Percentiles rank a stretch among this genome's conserved stretches.
Conservation (phyloP, 37 sponge, comb jelly and placozoan species). For the Geodia barretti region DNA sequence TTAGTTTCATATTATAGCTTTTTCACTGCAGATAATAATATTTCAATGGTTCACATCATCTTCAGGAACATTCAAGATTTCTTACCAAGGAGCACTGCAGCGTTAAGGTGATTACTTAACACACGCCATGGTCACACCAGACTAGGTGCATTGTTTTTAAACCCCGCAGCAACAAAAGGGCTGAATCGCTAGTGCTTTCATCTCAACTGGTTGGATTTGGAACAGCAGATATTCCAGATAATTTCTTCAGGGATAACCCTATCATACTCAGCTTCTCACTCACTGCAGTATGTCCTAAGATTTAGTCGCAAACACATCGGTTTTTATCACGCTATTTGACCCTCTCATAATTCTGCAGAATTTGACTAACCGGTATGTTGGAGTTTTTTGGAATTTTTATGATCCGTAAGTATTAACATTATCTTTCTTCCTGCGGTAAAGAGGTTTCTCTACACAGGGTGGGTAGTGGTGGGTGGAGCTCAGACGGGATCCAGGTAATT, state of each 20-base stretch:
- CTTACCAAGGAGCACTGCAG: slow-evolving; percentile 1
- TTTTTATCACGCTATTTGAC: too few species aligned
- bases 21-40: not conserved
- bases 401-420: slow-evolving; percentile 28
- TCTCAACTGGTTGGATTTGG: slow-evolving; percentile 22
- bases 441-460: not conserved
- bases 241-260: slow-evolving; percentile 24
- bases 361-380: too few species aligned
- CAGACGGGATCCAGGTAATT: not conserved
- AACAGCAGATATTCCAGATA: not conserved
- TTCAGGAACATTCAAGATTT: slow-evolving; percentile 32
- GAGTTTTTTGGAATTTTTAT: slow-evolving; percentile 48
- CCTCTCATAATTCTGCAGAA: too few species aligned
- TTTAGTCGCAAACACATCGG: too few species aligned
- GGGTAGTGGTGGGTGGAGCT: not conserved
- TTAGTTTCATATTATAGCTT: not conserved
- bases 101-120: not conserved
- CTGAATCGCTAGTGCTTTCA: slow-evolving; percentile 50
- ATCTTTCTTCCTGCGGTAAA: too few species aligned
- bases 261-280: slow-evolving; percentile 40
- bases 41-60: slow-evolving; percentile 17
- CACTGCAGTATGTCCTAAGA: not conserved
- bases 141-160: not conserved
- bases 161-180: not conserved
- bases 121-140: too few species aligned